These are phyloP conservation scores for Ferdinandea cuprea DNA, from an alignment of 2,888 invertebrate species.

Conservation along the genomic window DNA sequence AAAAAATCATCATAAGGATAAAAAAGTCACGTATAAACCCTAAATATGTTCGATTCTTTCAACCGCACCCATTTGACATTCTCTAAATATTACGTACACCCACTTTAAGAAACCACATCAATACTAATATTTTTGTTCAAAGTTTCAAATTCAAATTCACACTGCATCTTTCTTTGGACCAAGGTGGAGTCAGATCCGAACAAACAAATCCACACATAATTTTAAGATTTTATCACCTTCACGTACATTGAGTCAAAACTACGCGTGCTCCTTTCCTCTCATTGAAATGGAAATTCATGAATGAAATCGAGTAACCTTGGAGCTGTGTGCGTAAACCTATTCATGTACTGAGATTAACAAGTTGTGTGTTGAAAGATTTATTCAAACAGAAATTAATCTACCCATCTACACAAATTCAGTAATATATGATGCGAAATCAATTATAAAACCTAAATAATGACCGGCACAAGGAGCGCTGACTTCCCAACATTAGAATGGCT, in stretches of 20 bases:
- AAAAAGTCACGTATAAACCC: too few species aligned
- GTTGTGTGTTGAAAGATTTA: background rate
- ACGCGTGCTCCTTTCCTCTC: background rate
- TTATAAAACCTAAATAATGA: background rate
- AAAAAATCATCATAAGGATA: too few species aligned
- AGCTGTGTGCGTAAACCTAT: constrained; percentile 12
- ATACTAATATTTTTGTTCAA: too few species aligned
- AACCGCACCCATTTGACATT: too few species aligned
- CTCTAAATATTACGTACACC: too few species aligned
- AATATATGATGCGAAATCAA: constrained; percentile 16
- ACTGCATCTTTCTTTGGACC: constrained; percentile 5
- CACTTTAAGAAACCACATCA: too few species aligned
- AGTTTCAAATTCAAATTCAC: background rate
- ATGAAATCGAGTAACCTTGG: constrained; percentile 33
- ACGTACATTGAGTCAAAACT: background rate
- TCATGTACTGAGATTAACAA: background rate
- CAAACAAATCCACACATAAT: constrained; percentile 13
- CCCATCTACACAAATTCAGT: background rate
- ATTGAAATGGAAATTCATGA: constrained; percentile 19
- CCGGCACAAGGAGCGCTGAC: background rate
- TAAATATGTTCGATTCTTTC: too few species aligned
- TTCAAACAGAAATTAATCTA: background rate
- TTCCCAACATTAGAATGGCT: background rate
- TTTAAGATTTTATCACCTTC: constrained; percentile 15
- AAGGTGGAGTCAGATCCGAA: constrained; percentile 20